A percentile compares a stretch with the other conserved stretches of the same genome.
These are phyloP conservation scores for Brachionus rotundiformis DNA, from an alignment of 1,140 invertebrate species.

Conservation along the genomic window DNA sequence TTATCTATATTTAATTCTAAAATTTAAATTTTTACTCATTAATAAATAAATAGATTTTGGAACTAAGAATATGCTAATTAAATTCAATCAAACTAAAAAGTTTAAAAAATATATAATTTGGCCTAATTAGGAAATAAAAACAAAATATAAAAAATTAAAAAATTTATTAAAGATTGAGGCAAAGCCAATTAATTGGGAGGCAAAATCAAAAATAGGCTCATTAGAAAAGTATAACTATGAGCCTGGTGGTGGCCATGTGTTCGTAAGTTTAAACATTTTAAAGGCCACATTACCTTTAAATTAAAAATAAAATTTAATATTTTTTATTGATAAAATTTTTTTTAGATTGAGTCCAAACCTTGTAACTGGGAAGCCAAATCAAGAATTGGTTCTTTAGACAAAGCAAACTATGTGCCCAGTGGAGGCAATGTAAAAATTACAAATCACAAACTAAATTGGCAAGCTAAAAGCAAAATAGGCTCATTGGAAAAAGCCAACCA, in stretches of 20 bases:
- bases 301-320: neutral
- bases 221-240: conserved; percentile 57
- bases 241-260: conserved; percentile 66
- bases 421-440: conserved; percentile 69
- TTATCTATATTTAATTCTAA: no score
- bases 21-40: no score
- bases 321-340: neutral
- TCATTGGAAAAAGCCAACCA: conserved; percentile 58
- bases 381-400: conserved; percentile 90
- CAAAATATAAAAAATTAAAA: neutral
- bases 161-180: conserved; percentile 53
- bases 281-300: conserved; percentile 19
- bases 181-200: conserved; percentile 55
- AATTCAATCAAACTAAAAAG: no score
- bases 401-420: conserved; percentile 83
- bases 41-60: no score
- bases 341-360: neutral
- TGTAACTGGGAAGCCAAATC: conserved; percentile 85
- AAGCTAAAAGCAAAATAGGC: conserved; percentile 55
- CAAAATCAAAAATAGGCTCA: conserved; percentile 56
- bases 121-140: no score
- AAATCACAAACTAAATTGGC: conserved; percentile 54
- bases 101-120: no score
- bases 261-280: neutral
- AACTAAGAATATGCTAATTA: no score